Base-by-base conservation (phyloP, 2,888 invertebrate genomes). In the Rhopalosiphum nymphaeae region DNA sequence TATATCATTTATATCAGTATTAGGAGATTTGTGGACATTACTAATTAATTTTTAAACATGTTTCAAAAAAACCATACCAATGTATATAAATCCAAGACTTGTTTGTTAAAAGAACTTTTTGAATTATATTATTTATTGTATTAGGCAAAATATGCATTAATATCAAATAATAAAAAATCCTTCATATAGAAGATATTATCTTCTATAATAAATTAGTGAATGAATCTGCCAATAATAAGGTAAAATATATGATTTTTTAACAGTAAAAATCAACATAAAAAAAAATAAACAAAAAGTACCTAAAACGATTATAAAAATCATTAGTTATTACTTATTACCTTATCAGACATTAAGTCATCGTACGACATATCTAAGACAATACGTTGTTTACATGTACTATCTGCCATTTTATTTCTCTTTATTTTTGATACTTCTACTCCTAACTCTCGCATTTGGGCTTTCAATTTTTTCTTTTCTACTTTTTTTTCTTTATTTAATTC, bases 341-440 rank as follows among this genome's bases (percentile, higher is more conserved):
- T 95, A 42, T 94, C 89, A 61, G 91, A 97, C 99, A 99, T 99
- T 91, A 98, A 96, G 95, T 98, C 97, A 95, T 99, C 98, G 96
- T 98, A 99, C 95, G 98, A 98, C 95, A 99, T 97, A 96, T 99
- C 99, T 95, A 99, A 97, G 36, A 97, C 98, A 36, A 99, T 96
- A 93, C 96, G 97, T 93, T 97, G 96, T 96, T 97, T 97, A 95
- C 97, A 97, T 91, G 96, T 96, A 94, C 97, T 97, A 95, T 97
- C 96, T 87, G 97, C 97, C 96, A 97, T 97, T 95, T 97, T 97
- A 96, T 97, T 97, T 95, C 96, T 96, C 96, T 98, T 98, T 53
- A 49, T 88, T 53, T 90, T 91, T 56, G 4, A 11, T 61, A 91
- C 42, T 84, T 88, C 25, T 26, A 53, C 5, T 42, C 92, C 92